These are phyloP conservation scores for Recurvirostra avosetta DNA, from an alignment of 2,113 vertebrate species.

Conservation along the genomic window DNA sequence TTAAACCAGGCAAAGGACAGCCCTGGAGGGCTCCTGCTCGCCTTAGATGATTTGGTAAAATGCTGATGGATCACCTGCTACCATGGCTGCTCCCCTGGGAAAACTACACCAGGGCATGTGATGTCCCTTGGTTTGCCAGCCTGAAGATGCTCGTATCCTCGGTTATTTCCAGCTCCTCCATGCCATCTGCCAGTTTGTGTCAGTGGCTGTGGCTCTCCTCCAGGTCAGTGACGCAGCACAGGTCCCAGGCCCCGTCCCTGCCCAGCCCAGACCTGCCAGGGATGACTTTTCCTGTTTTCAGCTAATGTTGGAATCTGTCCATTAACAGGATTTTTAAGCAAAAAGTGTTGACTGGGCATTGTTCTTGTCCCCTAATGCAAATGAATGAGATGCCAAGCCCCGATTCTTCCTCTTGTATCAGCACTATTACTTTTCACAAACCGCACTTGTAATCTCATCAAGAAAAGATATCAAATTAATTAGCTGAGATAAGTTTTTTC, in stretches of 20 bases:
- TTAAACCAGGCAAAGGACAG: neutral
- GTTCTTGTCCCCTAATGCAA: neutral
- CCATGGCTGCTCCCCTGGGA: neutral
- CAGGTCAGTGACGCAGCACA: neutral
- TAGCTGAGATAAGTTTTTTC: neutral
- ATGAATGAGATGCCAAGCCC: neutral
- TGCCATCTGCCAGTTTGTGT: neutral
- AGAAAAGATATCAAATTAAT: conserved; percentile 27
- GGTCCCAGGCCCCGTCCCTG: neutral
- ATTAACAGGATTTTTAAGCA: neutral
- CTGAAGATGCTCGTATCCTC: neutral
- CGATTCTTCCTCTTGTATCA: neutral
- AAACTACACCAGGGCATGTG: neutral
- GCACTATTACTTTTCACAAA: neutral
- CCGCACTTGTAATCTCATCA: neutral
- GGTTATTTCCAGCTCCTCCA: neutral
- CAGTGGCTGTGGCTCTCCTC: neutral
- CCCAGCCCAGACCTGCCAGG: neutral
- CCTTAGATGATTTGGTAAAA: neutral
- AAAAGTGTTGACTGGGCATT: neutral
- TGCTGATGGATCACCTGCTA: neutral
- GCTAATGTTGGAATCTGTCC: neutral
- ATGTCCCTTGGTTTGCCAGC: neutral
- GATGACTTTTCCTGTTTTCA: neutral
- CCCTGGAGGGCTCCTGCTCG: neutral